Evolutionary conservation across 2,888 invertebrate genomes (phyloP), one percentile per base, ranked within the genome.

Genomic region (Aleiodes leptofemur): DNA sequence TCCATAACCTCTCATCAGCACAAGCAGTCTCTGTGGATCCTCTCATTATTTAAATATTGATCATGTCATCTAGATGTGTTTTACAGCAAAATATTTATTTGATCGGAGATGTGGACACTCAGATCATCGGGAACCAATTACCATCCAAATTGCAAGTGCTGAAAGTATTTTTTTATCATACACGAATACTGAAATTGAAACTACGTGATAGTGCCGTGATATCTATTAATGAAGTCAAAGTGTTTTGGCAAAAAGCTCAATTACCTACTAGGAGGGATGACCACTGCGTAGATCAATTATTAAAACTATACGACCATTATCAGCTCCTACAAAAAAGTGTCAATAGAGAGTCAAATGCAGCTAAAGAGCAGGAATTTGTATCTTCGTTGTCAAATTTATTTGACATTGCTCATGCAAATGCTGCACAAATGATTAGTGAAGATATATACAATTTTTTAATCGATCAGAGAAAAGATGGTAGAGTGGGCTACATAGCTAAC

Each of bases 71-170:
- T 38, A 64, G 9, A 56, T 8, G 34, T 23, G 34, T 43, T 50
- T 56, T 69, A 51, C 74, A 61, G 23, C 55, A 70, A 55, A 66
- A 70, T 71, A 71, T 74, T 61, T n/a, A 71, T 71, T 71, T n/a
- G 48, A 74, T 71, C 70, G 71, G 70, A 34, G 66, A 74, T 64
- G 50, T 74, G n/a, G 71, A 71, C 43, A 56, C 71, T 31, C 66
- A 70, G 56, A 74, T 71, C n/a, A n/a, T 71, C n/a, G 70, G 74
- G 14, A 71, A 74, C 48, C 66, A 74, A 56, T 70, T 71, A 43
- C 74, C 71, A 55, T 74, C 71, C 16, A 74, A 74, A 64, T 64
- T 64, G 70, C 74, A 71, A 66, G 71, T 66, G 11, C 56, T 74
- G 34, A 71, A 71, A 71, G 55, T 74, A 14, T 70, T 74, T 23